These are phyloP conservation scores for Mnemiopsis leidyi DNA, from an alignment of 37 sponge, comb jelly and placozoan species.

Conservation along the genomic window DNA sequence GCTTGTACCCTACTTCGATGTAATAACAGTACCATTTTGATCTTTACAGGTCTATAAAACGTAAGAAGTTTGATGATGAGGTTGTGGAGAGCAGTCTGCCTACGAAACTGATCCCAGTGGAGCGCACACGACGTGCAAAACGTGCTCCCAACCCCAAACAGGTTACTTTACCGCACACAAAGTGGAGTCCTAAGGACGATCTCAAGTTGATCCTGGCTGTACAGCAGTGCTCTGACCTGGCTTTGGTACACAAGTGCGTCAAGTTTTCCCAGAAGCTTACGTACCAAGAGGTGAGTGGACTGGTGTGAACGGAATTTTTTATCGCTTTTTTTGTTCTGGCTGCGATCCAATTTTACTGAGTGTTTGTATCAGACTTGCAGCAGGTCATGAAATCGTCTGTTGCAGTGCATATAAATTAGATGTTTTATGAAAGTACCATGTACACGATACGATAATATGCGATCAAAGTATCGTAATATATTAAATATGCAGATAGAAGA, in stretches of 20 bases:
- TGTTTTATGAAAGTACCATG: not conserved
- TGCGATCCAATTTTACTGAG: not conserved
- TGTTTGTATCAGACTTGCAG: too few species aligned
- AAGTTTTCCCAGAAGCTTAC: slow-evolving; percentile 61
- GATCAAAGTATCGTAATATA: not conserved
- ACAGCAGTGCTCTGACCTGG: slow-evolving; percentile 60
- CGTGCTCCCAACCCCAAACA: slow-evolving; percentile 60
- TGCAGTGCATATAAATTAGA: not conserved
- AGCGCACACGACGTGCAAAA: not conserved
- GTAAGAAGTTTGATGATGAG: slow-evolving; percentile 25
- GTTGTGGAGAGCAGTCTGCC: slow-evolving; percentile 33
- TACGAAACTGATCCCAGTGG: slow-evolving; percentile 21
- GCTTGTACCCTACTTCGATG: too few species aligned
- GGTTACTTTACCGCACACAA: not conserved
- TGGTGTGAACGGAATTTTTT: not conserved
- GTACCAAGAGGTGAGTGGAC: slow-evolving; percentile 46
- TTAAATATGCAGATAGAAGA: slow-evolving; percentile 20
- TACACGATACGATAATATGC: not conserved
- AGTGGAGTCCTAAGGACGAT: slow-evolving; percentile 39
- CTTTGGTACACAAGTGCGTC: slow-evolving; percentile 65
- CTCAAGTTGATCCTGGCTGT: slow-evolving; percentile 62
- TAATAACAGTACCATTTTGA: too few species aligned
- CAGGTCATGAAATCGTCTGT: too few species aligned
- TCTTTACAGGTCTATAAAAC: slow-evolving; percentile 35
- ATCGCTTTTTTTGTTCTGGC: not conserved